These are phyloP conservation scores for Zingel zingel DNA, from an alignment of 2,113 vertebrate genomes.

Conservation along the genomic window DNA sequence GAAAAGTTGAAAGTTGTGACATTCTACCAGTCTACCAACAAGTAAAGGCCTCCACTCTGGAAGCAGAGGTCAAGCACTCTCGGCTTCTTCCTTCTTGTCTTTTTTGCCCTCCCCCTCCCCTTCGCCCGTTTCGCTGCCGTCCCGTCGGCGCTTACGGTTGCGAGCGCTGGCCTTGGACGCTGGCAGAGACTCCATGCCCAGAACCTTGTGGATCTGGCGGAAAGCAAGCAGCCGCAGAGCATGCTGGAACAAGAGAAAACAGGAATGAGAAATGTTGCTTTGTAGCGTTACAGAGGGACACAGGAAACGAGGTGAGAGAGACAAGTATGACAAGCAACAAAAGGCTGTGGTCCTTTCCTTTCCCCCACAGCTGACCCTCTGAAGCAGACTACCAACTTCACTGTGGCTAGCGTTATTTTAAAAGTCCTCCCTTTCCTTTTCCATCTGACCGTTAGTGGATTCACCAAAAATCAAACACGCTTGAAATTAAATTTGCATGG, in stretches of 20 bases:
- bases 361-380: neutral
- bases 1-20: conserved; percentile 65
- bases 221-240: conserved; percentile 86
- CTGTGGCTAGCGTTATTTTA: neutral
- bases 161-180: conserved; percentile 71
- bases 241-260: conserved; percentile 69
- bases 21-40: conserved; percentile 64
- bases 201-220: conserved; percentile 83
- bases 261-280: neutral
- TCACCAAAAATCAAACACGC: neutral
- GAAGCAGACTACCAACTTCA: neutral
- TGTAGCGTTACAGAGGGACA: neutral
- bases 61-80: conserved; percentile 60
- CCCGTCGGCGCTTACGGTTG: conserved; percentile 82
- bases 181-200: conserved; percentile 82
- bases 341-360: neutral
- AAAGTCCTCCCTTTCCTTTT: neutral
- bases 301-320: neutral
- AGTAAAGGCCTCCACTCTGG: conserved; percentile 23
- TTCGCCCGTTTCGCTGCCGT: conserved; percentile 67
- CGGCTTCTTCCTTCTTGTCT: conserved; percentile 72
- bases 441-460: neutral
- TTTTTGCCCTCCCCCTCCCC: conserved; percentile 80
- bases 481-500: neutral
- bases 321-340: neutral